Evolutionary conservation across 1,140 invertebrate genomes (phyloP), one percentile per base, ranked within the genome.

Genomic region (Helicorthomorpha holstii): DNA sequence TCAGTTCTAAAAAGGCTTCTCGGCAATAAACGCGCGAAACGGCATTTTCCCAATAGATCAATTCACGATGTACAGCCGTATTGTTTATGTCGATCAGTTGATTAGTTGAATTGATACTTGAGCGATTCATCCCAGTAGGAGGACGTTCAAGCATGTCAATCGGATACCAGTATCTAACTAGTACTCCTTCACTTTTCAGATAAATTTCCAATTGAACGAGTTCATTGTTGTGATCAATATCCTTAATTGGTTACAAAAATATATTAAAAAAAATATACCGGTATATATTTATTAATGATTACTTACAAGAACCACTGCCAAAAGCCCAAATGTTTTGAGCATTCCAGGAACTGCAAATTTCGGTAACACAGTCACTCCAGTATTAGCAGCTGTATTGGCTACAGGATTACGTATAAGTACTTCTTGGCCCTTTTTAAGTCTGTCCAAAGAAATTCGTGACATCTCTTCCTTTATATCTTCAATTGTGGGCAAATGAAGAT

Each of bases 141-240:
- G 67, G 63, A 49, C 66, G 59, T 54, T 69, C 66, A 48, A 70
- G 52, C 51, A 61, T 61, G 21, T 63, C 59, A 27, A 70, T 52
- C 4, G 69, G 67, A 50, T 69, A 70, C 69, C 69, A 70, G 60
- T 62, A 70, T 19, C 67, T 43, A 1, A 69, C 64, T 25, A 70
- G 55, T 1, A 70, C 63, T 16, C 69, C 69, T 50, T 70, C 68
- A 59, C 62, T 64, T 22, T 64, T 44, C 34, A 70, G 50, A 54
- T 70, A 70, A 0, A 63, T 65, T 55, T 70, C 69, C 12, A 70
- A 66, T 56, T 69, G 64, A 21, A 69, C 66, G 29, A 69, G 51
- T 48, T 70, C 68, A 57, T 64, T 64, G 7, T 50, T 45, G 64
- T 68, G 49, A 29, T 53, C 51, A 45, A 46, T 16, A 16, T 34